Conservation (phyloP, 2,113 vertebrate genomes). For the Empidonax alnorum region DNA sequence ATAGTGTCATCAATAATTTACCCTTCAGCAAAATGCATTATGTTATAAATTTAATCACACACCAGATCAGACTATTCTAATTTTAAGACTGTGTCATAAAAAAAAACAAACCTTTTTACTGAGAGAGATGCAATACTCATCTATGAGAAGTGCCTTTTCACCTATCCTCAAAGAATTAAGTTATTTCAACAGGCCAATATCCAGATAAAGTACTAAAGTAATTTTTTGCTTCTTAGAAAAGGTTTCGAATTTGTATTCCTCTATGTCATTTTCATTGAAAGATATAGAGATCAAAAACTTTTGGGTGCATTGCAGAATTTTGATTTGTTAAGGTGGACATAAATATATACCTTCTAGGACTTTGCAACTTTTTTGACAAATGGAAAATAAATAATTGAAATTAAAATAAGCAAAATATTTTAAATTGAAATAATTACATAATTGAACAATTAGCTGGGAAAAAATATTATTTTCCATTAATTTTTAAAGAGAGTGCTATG, state of each 20-base stretch:
- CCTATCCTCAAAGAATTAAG: not conserved
- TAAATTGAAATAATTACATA: not conserved
- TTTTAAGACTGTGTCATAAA: slow-evolving; percentile 6
- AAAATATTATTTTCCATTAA: not conserved
- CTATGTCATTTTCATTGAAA: not conserved
- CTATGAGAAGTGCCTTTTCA: not conserved
- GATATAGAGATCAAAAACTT: not conserved
- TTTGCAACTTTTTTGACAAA: not conserved
- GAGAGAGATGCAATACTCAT: not conserved
- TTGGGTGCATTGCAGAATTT: not conserved
- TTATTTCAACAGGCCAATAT: not conserved
- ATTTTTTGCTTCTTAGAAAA: not conserved
- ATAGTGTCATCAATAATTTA: slow-evolving; percentile 38
- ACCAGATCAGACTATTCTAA: not conserved
- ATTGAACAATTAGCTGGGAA: not conserved
- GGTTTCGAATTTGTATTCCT: not conserved
- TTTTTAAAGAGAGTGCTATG: not conserved
- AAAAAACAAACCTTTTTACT: fast-evolving
- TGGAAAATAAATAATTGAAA: not conserved
- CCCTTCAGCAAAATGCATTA: slow-evolving; percentile 7
- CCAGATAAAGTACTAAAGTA: not conserved
- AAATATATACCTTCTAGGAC: not conserved
- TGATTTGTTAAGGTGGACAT: not conserved
- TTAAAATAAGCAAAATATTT: not conserved
- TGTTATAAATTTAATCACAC: slow-evolving; percentile 28